These are phyloP conservation scores for Sinella curviseta DNA, from an alignment of 1,140 invertebrate species.

Conservation along the genomic window DNA sequence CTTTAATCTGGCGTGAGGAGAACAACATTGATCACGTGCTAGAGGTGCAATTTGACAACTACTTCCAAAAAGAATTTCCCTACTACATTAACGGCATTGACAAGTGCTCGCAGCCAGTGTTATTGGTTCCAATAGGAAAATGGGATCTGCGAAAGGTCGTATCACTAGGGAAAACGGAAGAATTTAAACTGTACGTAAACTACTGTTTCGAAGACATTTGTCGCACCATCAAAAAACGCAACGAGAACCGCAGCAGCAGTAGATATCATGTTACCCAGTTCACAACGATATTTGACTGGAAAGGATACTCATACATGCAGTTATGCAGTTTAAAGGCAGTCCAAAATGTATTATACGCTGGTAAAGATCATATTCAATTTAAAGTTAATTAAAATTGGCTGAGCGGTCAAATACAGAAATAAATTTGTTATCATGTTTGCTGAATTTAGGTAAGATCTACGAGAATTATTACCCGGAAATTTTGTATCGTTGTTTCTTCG, in stretches of 20 bases:
- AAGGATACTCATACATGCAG: slow-evolving; percentile 14
- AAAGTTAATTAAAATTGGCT: neutral
- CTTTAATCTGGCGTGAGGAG: slow-evolving; percentile 10
- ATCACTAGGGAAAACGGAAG: neutral
- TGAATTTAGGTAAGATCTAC: neutral
- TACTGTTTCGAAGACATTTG: neutral
- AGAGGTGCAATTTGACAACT: neutral
- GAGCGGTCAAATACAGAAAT: neutral
- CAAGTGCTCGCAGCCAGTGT: neutral
- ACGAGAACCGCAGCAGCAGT: neutral
- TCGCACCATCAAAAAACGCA: neutral
- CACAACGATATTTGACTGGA: neutral
- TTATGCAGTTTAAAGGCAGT: neutral
- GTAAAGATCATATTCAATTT: neutral
- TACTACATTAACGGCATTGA: neutral
- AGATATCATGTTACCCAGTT: neutral
- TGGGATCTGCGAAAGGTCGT: slow-evolving; percentile 13
- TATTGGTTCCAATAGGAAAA: neutral
- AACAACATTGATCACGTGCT: slow-evolving; percentile 11
- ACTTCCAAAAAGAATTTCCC: neutral
- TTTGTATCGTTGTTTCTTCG: neutral
- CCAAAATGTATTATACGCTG: neutral
- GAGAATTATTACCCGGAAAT: slow-evolving; percentile 22
- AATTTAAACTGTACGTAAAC: slow-evolving; percentile 10
- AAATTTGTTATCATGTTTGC: neutral